Base-by-base conservation (phyloP, 1,140 invertebrate species). In the Brachionus sp. region DNA sequence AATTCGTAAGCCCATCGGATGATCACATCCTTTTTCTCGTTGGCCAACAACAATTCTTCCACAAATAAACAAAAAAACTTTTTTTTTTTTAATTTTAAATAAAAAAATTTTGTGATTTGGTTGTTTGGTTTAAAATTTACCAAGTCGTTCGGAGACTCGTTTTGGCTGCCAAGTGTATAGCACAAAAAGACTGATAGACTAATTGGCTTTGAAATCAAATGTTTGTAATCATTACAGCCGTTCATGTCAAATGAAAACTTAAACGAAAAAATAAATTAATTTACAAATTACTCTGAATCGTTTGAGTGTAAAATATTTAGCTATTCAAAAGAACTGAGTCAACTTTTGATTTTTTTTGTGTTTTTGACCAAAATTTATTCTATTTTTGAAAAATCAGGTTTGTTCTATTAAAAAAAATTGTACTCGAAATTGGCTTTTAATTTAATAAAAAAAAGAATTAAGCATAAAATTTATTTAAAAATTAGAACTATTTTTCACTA, bases 1-100 rank as follows among this genome's bases (percentile, higher is more conserved):
- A 80, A 80, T 29, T 80, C 77, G 37, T 80, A 80, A 3, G 77
- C 9, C 77, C 77, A 80, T 80, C 77, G 77, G 10, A 80, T n/a
- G 2, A 80, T 78, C 10, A 23, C 9, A 12, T 80, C 77, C 39
- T 80, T 80, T 66, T 80, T 80, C 9, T 80, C 77, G 13, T 50
- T 80, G 9, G 62, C 16, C 10, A 12, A 3, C 35, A 80, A 66
- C n/a, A 80, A 62, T 33, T 80, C 77, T 9, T 80, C 77, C 10
- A 62, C 77, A 66, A 80, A 80, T 23, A 80, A 42, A 44, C 77
- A 62, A 80, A 80, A 80, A 35, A 35, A 80, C 75, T 78, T 9
- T 25, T 25, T n/a, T 29, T 44, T 25, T 16, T n/a, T n/a, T n/a
- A n/a, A n/a, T n/a, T n/a, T 25, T 37, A 19, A 12, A 19, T 6